Base-by-base conservation (phyloP, 2,797 vertebrate species). In the Florisuga fusca region DNA sequence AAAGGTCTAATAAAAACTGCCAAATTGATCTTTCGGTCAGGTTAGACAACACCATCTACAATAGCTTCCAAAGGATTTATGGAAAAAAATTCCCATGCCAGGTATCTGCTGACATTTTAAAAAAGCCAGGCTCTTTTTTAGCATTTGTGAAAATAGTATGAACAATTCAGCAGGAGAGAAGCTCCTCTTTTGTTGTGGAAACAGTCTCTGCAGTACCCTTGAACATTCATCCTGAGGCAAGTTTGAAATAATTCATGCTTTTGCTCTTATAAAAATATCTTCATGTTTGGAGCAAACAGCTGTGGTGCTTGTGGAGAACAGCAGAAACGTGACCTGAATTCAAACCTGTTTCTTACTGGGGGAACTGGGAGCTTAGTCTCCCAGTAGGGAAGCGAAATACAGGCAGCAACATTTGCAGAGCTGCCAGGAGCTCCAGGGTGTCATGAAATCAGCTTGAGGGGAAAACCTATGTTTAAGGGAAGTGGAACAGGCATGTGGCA, bases 181-280 rank as follows among this genome's bases (percentile, higher is more conserved):
- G 77, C 21, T 95, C 80, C 64, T 0, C 0, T 86, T 93, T 84
- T 96, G 89, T 89, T 96, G 74, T 94, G 87, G 74, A 96, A 97
- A 96, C 91, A 79, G 45, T 69, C 84, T 85, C 81, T 0, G 0
- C 73, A 45, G 84, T 89, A 91, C 83, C 94, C 95, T 94, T 97
- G 91, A 93, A 87, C 91, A 91, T 89, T 88, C 71, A 93, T 93
- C 96, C 92, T 6, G 41, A 90, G 94, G 95, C 95, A 88, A 96
- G 48, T 79, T 79, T 94, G 93, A 90, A 94, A 94, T 96, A 84
- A 96, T 96, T 94, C 87, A 90, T 90, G 87, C 71, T 95, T 90
- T 86, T 84, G 41, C 94, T 92, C 92, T 93, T 75, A 33, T 21
- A 91, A 94, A 95, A 95, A 91, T 90, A 91, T 91, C 67, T 84